Evolutionary conservation across 23 tunicate genomes (phyloP), one percentile per base, ranked within the genome.

Genomic region (Phallusia fumigata): DNA sequence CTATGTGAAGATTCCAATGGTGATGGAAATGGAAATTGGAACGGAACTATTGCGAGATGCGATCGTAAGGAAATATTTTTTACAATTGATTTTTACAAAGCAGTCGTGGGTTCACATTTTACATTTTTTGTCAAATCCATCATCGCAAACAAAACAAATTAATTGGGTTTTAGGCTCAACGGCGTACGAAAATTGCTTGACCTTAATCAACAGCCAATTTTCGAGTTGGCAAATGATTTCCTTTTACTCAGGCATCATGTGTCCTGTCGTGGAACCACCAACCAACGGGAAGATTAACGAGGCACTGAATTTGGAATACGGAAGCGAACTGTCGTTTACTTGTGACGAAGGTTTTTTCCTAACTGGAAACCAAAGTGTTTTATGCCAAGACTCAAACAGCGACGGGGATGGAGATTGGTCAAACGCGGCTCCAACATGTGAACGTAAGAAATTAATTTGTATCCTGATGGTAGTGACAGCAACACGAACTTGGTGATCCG

Each of bases 1-100:
- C 3, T 58, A 1, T 58, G 69, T 58, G 28, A 58, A 24, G 81
- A 89, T 74, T 40, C 10, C 22, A 78, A 88, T 44, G 76, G 82
- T 30, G 77, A 87, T 53, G 93, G 88, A 30, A 30, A 32, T 40
- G 93, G 93, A 36, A 80, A 80, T 65, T 89, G 93, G 93, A 82
- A 79, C 35, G 80, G 52, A 19, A 53, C 30, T 1, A 34, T 83
- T 32, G 80, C 92, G 21, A 83, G 75, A 31, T 88, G 92, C 51
- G 31, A 31, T 45, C 74, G 92, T 88, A 50, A 88, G 92, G 8
- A 3, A 3, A 8, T 21, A 11, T 6, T 16, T 6, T 5, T 10
- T 40, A 40, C 8, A 40, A 40, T 3, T 40, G 47, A 40, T 40
- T 3, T 40, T 40, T 10, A 40, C 10, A 40, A 40, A 10, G 47